Evolutionary conservation across 2,888 invertebrate species (phyloP), one percentile per base, ranked within the genome.

Genomic region (Drosophila recens): DNA sequence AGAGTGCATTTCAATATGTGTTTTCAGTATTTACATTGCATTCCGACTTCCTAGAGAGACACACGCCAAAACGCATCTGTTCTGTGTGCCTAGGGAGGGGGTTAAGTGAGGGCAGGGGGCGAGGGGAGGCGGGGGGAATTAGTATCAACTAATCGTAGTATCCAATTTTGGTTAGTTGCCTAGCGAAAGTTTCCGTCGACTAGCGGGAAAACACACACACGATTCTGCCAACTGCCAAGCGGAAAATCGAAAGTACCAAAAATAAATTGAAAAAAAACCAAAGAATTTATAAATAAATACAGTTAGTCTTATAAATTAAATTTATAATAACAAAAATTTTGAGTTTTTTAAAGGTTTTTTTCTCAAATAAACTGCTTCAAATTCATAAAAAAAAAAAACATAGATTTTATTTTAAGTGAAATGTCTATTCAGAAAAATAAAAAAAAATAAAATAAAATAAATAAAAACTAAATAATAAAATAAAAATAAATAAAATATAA

Each of bases 181-280:
- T 46, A 63, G 66, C 77, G 77, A 72, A 73, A 76, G 72, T 76
- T 48, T 49, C 30, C 30, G 4, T 43, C 46, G 5, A 40, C 46
- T 30, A 49, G 17, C 52, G n/a, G 38, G 6, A 38, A 10, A 52
- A 45, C 38, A 36, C 56, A 53, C 63, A 36, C 58, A 64, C 42
- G 68, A 65, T 33, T 65, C 45, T 45, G 48, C 45, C 57, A 33
- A 49, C 58, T 66, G 65, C 49, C 51, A 59, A 59, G 42, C 48
- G 34, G 45, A 79, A 80, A 81, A 81, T 72, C 79, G 80, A 81
- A 81, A 81, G 81, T 81, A 70, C 67, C 64, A 72, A 72, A 79
- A 79, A 77, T 61, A 71, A 65, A 63, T 48, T 6, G 5, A n/a
- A 38, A 42, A 42, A 43, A 9, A 42, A 5, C 0, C 1, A 17